Base-by-base conservation (phyloP, 1,140 invertebrate genomes). In the Leguminivora glycinivorella region DNA sequence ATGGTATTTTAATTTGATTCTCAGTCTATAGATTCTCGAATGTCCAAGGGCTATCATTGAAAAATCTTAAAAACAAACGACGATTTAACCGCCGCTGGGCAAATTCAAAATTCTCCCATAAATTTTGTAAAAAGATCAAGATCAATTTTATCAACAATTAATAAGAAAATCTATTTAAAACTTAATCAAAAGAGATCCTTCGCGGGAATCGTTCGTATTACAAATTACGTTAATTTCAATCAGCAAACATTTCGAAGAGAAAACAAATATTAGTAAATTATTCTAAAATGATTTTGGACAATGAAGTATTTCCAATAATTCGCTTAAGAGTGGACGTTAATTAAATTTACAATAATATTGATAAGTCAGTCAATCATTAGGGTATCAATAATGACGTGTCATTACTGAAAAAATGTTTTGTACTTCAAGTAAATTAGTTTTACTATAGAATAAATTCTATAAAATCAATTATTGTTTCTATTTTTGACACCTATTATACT, bases 181-280 rank as follows among this genome's bases (percentile, higher is more conserved):
- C 83, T 87, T 84, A 87, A 85, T 81, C 72, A 80, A 70, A 87
- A 88, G 86, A 88, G 87, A 91, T 89, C 87, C 84, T 78, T 88
- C 81, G 63, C 67, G 73, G 84, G 86, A 91, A 90, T 89, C 87
- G 78, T 78, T 75, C 71, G 69, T 72, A 75, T 74, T 73, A 73
- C 47, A 52, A 52, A 22, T 19, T 52, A 52, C 85, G 78, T 78
- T 75, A 75, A 70, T 72, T 76, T 70, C 74, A 75, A 73, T 74
- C 68, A 74, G 72, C 79, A 79, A 81, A 73, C 75, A 80, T 79
- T 76, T 75, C 69, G 34, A 77, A 71, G 10, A 29, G 17, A 56
- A 69, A 31, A 56, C 68, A 56, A 26, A 56, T 52, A 22, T 52
- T 24, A 40, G 34, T 29, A 68, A 19, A 63, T 31, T 63, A 63